Base-by-base conservation (phyloP, 2,797 vertebrate species). In the Tamandua tetradactyla region DNA sequence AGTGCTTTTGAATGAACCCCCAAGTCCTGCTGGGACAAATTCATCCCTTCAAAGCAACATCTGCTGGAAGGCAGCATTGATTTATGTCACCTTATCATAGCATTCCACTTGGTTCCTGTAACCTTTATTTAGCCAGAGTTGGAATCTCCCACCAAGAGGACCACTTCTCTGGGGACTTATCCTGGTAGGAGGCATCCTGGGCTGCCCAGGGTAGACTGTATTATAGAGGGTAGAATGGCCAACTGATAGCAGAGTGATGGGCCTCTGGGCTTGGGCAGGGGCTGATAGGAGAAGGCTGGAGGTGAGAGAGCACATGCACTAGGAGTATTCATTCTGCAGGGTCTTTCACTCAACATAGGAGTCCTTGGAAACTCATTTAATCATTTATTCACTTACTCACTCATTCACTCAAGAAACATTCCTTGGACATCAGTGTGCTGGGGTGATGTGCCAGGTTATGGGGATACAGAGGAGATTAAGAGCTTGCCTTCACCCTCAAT, bases 11-110 rank as follows among this genome's bases (percentile, higher is more conserved):
- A 97, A 95, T 20, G 68, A 90, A 91, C 95, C 90, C 75, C 4
- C 35, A 96, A 96, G 97, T 96, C 96, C 0, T 30, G 71, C 35
- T 0, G 95, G 97, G 97, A 97, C 95, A 96, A 97, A 97, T 96
- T 91, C 95, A 96, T 93, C 90, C 94, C 92, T 93, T 89, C 84
- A 69, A 92, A 96, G 94, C 0, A 27, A 96, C 95, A 97, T 91
- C 95, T 97, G 96, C 95, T 86, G 66, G 93, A 95, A 75, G 79
- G 86, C 52, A 37, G 93, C 37, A 40, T 80, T 95, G 96, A 98
- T 93, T 97, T 91, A 89, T 30, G 62, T 64, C 89, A 62, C 83
- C 78, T 94, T 76, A 78, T 94, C 93, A 89, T 10, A 93, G 72
- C 72, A 40, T 94, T 97, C 97, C 57, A 44, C 90, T 68, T 40